Base-by-base conservation (phyloP, 2,888 invertebrate species). In the Eupeodes luniger region DNA sequence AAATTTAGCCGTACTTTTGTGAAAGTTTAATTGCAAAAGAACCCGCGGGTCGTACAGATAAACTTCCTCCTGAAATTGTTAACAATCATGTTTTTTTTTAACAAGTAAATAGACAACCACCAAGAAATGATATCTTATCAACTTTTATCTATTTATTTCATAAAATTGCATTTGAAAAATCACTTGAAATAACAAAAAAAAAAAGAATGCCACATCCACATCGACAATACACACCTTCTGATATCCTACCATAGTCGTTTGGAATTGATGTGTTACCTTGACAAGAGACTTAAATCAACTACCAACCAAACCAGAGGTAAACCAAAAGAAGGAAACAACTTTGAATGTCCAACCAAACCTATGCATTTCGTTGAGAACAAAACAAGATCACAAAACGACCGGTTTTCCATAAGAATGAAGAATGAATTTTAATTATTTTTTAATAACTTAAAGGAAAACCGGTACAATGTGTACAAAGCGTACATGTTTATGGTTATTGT, bases 11-110 rank as follows among this genome's bases (percentile, higher is more conserved):
- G 95, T 94, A 89, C 95, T 95, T 85, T 95, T 95, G 90, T 93
- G 94, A 92, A 96, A 96, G 92, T 97, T 95, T 85, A 98, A 93
- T 83, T 95, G 94, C 78, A 95, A 93, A 66, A 97, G 93, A 76
- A 97, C 91, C 78, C 94, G 94, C 4, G 96, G 96, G 91, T 96
- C 95, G 91, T 95, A 97, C 36, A 97, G 94, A 89, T 92, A 92
- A 91, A 94, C 90, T 92, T 94, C 92, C 92, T 94, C 95, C 95
- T 93, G 64, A 16, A 91, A 91, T 40, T 16, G 1, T 0, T 14
- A 14, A 59, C 6, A 14, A n/a, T 27, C 2, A 3, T 27, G 2
- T 27, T 27, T 27, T 27, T 1, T 27, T 27, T 27, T 27, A 36
- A 12, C 19, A 12, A 1, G 0, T 2, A 57, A 2, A 57, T 14